Percentiles rank a stretch among this genome's conserved stretches.
Evolutionary conservation across 1,140 invertebrate genomes (phyloP).

Genomic region (Diuraphis noxia): DNA sequence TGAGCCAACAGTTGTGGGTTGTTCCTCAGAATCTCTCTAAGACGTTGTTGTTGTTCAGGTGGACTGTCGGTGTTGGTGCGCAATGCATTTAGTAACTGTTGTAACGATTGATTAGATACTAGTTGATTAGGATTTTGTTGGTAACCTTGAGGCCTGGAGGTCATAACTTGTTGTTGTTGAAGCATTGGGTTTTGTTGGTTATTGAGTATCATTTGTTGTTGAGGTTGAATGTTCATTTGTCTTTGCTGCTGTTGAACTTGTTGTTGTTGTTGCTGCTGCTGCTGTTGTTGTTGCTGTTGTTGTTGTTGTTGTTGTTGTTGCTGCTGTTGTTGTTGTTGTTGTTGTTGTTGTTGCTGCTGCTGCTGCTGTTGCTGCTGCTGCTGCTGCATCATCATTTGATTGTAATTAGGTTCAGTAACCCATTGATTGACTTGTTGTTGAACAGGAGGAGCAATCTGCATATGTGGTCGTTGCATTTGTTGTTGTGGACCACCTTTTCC

Average conservation of each 20-base stretch:
- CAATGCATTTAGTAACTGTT: constrained; percentile 87
- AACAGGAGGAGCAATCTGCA: constrained; percentile 56
- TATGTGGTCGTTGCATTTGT: constrained; percentile 64
- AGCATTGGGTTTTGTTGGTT: constrained; percentile 56
- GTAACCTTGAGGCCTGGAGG: not conserved
- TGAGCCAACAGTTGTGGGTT: constrained; percentile 96
- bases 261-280: constrained; percentile 61
- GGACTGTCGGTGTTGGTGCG: constrained; percentile 75
- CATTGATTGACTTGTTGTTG: constrained; percentile 55
- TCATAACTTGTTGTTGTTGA: constrained; percentile 58
- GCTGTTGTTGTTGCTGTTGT: constrained; percentile 56
- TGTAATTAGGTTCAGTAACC: constrained; percentile 56
- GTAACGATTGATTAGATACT: constrained; percentile 71
- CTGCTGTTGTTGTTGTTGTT: constrained; percentile 57
- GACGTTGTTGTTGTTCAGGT: constrained; percentile 91
- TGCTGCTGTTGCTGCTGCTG: constrained; percentile 61
- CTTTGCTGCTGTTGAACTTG: constrained; percentile 57
- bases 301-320: constrained; percentile 61
- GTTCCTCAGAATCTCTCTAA: constrained; percentile 88
- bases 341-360: constrained; percentile 60
- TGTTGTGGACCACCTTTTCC: constrained; percentile 75
- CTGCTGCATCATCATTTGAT: constrained; percentile 59
- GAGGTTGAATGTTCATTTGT: constrained; percentile 43
- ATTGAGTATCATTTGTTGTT: constrained; percentile 55
- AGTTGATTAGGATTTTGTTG: constrained; percentile 55